Conservation (phyloP, 2,888 invertebrate genomes). For the Lycia hirtaria region DNA sequence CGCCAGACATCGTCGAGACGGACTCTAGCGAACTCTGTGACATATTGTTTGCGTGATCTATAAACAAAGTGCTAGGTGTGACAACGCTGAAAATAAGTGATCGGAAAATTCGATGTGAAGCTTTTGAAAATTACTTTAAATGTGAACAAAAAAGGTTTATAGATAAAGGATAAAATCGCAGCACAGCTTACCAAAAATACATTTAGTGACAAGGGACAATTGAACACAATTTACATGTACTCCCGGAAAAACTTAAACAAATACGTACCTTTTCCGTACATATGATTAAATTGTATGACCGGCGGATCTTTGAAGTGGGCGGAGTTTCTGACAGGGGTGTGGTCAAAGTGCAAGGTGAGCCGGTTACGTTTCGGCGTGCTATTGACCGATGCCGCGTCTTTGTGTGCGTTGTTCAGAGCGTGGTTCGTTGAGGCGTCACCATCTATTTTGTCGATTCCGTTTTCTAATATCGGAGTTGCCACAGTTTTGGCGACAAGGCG, state of each 20-base stretch:
- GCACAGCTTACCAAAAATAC: background rate
- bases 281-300: conserved; percentile 53
- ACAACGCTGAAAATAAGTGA: conserved; percentile 23
- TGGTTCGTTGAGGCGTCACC: conserved; percentile 59
- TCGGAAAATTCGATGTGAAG: background rate
- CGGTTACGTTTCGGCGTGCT: conserved; percentile 87
- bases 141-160: background rate
- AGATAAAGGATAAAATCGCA: background rate
- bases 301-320: conserved; percentile 91
- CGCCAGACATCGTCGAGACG: conserved; percentile 89
- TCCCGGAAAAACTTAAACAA: background rate
- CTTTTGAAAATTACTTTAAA: background rate
- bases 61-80: conserved; percentile 48
- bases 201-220: conserved; percentile 2
- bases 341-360: conserved; percentile 90
- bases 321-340: conserved; percentile 89
- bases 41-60: conserved; percentile 88
- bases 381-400: conserved; percentile 67
- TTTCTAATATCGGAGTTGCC: conserved; percentile 69
- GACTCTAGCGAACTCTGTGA: conserved; percentile 93
- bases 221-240: conserved; percentile 7
- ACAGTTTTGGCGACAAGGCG: conserved; percentile 83
- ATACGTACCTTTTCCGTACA: conserved; percentile 74
- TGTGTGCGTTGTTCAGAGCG: conserved; percentile 49
- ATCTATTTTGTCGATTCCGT: conserved; percentile 70